Conservation (phyloP, 2,797 vertebrate genomes). For the Fistularia tabacaria region DNA sequence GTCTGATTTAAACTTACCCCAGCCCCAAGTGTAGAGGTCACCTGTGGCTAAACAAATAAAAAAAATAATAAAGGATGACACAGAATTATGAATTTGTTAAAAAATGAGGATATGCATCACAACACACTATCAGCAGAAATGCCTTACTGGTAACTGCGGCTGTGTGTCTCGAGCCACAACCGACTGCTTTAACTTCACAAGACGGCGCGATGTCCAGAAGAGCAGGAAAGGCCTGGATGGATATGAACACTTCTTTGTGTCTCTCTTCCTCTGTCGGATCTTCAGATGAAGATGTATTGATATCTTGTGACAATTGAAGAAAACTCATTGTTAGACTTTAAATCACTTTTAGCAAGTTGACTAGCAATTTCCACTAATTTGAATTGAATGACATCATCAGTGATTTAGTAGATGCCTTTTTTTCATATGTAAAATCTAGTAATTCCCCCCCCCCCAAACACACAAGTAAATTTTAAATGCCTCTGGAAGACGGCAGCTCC, state of each 20-base stretch:
- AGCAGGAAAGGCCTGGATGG: slow-evolving; percentile 90
- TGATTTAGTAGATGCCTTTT: too few species aligned
- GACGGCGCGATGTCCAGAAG: slow-evolving; percentile 81
- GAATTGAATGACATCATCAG: too few species aligned
- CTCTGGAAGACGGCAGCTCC: too few species aligned
- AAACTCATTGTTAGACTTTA: slow-evolving; percentile 2
- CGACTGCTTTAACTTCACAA: slow-evolving; percentile 71
- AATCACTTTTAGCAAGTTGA: background rate
- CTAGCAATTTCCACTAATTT: too few species aligned
- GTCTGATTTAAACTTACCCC: slow-evolving; percentile 78
- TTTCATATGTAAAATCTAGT: too few species aligned
- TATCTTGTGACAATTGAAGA: slow-evolving; percentile 5
- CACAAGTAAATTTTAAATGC: too few species aligned
- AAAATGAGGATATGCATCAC: slow-evolving; percentile 2
- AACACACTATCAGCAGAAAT: background rate
- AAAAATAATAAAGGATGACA: background rate
- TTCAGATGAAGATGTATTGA: slow-evolving; percentile 8
- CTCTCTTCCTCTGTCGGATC: slow-evolving; percentile 28
- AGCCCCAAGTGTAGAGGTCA: slow-evolving; percentile 94
- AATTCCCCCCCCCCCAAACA: too few species aligned
- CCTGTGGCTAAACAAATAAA: slow-evolving; percentile 73
- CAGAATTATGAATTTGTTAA: slow-evolving; percentile 35
- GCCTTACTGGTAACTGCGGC: slow-evolving; percentile 84
- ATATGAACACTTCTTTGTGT: slow-evolving; percentile 74
- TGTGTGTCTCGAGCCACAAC: slow-evolving; percentile 93